A percentile compares a stretch with the other conserved stretches of the same genome.
Evolutionary conservation across 2,888 invertebrate species (phyloP).

Genomic region (Seira sanloemensis): DNA sequence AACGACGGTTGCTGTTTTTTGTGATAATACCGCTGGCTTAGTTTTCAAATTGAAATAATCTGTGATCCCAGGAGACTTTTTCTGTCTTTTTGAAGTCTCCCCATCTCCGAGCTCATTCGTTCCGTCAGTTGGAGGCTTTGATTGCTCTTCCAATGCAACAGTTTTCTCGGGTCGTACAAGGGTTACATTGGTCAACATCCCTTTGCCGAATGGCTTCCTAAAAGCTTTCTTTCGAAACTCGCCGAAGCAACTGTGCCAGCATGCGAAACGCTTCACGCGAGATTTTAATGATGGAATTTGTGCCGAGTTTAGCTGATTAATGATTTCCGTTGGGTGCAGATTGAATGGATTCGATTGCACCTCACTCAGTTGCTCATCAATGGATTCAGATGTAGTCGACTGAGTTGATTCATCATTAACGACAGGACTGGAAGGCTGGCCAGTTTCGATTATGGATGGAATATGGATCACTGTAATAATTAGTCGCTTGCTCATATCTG

Average conservation of each 20-base stretch:
- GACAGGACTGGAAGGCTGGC: too few species aligned
- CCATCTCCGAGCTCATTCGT: not conserved
- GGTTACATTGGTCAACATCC: not conserved
- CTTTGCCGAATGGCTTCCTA: not conserved
- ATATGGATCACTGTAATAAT: too few species aligned
- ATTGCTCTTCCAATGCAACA: not conserved
- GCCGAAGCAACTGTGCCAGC: slow-evolving; percentile 66
- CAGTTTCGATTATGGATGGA: too few species aligned
- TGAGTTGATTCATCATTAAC: too few species aligned
- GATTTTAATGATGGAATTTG: slow-evolving; percentile 46
- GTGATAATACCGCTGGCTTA: not conserved
- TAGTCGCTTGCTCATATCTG: too few species aligned
- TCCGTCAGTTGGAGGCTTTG: not conserved
- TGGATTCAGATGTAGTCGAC: too few species aligned
- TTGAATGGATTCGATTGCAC: too few species aligned
- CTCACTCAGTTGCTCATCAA: too few species aligned
- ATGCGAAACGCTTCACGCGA: slow-evolving; percentile 62
- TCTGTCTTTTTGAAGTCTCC: not conserved
- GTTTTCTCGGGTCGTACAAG: not conserved
- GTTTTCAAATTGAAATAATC: slow-evolving; percentile 13
- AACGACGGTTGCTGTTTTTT: not conserved
- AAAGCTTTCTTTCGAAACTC: slow-evolving; percentile 19
- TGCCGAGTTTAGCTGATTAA: slow-evolving; percentile 32
- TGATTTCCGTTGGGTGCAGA: not conserved
- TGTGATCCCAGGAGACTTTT: slow-evolving; percentile 20